A percentile compares a stretch with the other conserved stretches of the same genome.
Evolutionary conservation across 2,113 vertebrate genomes (phyloP).

Genomic region (Peromyscus californicus): DNA sequence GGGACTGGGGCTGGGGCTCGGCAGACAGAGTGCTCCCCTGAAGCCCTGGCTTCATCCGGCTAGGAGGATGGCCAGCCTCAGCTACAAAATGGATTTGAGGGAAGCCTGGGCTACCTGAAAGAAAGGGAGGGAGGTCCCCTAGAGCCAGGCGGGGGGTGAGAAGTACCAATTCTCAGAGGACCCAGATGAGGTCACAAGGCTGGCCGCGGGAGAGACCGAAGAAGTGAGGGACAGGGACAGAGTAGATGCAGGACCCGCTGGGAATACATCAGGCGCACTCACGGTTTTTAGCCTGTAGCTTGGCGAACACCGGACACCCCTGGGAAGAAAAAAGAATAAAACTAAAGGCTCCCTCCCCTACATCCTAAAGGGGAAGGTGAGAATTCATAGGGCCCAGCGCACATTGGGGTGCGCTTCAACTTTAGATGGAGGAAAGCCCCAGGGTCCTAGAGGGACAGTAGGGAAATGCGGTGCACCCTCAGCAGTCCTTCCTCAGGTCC

Average conservation of each 20-base stretch:
- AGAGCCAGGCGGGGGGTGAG: not conserved
- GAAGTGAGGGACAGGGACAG: rapidly evolving
- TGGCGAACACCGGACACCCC: not conserved
- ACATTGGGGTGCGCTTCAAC: not conserved
- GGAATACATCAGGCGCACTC: slow-evolving; percentile 4
- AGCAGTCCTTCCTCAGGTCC: not conserved
- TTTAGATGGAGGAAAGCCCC: no score
- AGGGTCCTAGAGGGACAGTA: not conserved
- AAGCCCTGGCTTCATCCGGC: not conserved
- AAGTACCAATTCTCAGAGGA: not conserved
- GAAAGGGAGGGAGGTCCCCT: no score
- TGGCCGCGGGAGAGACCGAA: no score
- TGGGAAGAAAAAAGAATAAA: not conserved
- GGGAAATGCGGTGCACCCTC: not conserved
- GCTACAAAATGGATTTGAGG: no score
- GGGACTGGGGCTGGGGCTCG: not conserved
- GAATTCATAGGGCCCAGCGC: not conserved
- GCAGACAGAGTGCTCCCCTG: not conserved
- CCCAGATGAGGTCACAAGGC: not conserved
- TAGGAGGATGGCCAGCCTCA: not conserved
- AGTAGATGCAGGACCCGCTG: rapidly evolving
- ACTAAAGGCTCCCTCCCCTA: not conserved
- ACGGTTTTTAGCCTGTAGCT: slow-evolving; percentile 61
- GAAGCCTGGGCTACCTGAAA: not conserved
- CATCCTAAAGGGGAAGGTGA: no score